phyloP scores from a whole-genome alignment of 2,113 vertebrate genomes.

The Pachycephala philippinensis region DNA sequence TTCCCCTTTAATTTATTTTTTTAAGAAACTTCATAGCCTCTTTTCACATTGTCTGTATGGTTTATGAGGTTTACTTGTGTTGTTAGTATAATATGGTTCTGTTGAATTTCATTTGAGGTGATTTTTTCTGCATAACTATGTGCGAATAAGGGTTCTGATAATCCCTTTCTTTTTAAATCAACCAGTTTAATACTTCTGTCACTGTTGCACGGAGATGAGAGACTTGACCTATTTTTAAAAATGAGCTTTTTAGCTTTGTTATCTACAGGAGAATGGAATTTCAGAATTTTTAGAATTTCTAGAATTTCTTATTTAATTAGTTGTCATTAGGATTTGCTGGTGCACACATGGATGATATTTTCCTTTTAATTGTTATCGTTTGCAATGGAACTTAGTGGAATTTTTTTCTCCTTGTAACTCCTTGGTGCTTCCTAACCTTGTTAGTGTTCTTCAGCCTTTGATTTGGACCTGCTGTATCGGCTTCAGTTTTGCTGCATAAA shows the following conservation, averaged over 20 bases:
- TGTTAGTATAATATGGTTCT: neutral
- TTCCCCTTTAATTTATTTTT: neutral
- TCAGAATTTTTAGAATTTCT: neutral
- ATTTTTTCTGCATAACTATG: neutral
- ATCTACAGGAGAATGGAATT: neutral
- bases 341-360: neutral
- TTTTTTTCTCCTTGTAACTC: neutral
- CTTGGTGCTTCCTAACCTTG: neutral
- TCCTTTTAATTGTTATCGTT: neutral
- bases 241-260: neutral
- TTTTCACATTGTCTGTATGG: neutral
- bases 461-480: neutral
- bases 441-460: neutral
- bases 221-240: slow-evolving; percentile 21
- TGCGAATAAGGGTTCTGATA: neutral
- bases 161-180: slow-evolving; percentile 19
- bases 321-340: neutral
- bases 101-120: neutral
- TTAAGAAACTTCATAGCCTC: neutral
- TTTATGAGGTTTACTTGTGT: neutral
- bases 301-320: neutral
- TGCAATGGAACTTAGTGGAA: neutral
- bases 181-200: slow-evolving; percentile 15
- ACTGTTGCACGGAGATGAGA: neutral
- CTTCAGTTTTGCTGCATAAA: neutral